Evolutionary conservation across 2,888 invertebrate genomes (phyloP).

Genomic region (Andrena fulva): DNA sequence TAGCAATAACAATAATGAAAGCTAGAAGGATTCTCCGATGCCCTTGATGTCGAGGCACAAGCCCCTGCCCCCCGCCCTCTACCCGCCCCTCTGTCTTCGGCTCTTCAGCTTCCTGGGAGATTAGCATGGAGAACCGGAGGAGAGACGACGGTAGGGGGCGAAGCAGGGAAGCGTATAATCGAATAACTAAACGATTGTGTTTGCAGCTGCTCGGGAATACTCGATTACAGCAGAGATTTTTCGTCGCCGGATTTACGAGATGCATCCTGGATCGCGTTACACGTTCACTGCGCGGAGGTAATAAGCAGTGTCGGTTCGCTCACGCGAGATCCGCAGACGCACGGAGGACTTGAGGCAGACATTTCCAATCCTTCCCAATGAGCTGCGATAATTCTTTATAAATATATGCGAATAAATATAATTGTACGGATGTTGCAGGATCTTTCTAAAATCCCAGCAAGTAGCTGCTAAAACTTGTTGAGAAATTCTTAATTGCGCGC

Average conservation of each 20-base stretch:
- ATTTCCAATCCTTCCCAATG: too few species aligned
- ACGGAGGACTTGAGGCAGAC: too few species aligned
- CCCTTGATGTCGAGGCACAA: conserved; percentile 73
- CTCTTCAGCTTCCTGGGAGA: conserved; percentile 75
- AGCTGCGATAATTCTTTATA: too few species aligned
- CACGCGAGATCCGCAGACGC: too few species aligned
- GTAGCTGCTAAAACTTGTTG: too few species aligned
- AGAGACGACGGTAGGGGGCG: conserved; percentile 50
- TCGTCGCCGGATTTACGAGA: conserved; percentile 25
- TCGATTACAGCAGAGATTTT: conserved; percentile 59
- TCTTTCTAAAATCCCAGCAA: too few species aligned
- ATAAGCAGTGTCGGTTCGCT: too few species aligned
- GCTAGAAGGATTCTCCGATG: conserved; percentile 76
- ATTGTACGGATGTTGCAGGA: too few species aligned
- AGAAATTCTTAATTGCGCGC: too few species aligned
- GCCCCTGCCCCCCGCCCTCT: conserved; percentile 51
- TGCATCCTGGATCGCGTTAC: conserved; percentile 15
- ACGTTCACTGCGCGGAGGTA: background rate
- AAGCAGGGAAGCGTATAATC: conserved; percentile 73
- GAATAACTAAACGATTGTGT: conserved; percentile 77
- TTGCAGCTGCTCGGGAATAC: conserved; percentile 69
- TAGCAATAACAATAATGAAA: conserved; percentile 79
- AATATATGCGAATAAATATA: too few species aligned
- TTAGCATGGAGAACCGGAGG: conserved; percentile 72
- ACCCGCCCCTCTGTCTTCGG: conserved; percentile 59